phyloP scores from a whole-genome alignment of 2,888 invertebrate genomes.

The Aplocera efformata region DNA sequence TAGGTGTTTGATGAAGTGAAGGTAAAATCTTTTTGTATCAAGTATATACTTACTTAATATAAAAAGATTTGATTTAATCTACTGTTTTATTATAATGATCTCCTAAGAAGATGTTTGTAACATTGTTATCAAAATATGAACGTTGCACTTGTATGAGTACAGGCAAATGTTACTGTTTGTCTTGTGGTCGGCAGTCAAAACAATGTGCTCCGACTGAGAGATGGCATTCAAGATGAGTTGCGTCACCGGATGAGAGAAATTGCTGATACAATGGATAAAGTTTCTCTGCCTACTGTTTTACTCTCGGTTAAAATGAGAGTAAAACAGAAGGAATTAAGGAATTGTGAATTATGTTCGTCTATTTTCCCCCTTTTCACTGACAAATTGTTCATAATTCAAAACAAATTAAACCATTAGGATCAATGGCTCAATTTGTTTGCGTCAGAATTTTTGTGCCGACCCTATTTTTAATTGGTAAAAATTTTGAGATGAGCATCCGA shows the following conservation, averaged over 20 bases:
- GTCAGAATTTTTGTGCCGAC: no score
- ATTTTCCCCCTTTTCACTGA: no score
- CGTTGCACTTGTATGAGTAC: conserved; percentile 2
- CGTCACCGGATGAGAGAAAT: conserved; percentile 41
- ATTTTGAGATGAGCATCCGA: conserved; percentile 22
- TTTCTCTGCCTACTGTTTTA: conserved; percentile 6
- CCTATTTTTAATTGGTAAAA: conserved; percentile 26
- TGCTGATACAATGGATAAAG: conserved; percentile 23
- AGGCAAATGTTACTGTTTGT: conserved; percentile 16
- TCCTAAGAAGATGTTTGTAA: neutral
- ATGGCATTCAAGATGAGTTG: conserved; percentile 29
- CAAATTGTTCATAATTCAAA: no score
- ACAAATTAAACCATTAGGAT: no score
- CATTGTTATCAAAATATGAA: conserved; percentile 21
- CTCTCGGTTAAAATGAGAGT: no score
- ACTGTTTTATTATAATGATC: neutral
- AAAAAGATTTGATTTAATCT: neutral
- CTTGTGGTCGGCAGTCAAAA: conserved; percentile 19
- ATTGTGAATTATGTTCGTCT: conserved; percentile 2
- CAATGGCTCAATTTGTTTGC: conserved; percentile 1
- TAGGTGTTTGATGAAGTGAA: no score
- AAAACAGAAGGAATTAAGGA: no score
- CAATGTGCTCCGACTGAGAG: conserved; percentile 18
- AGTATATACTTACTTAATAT: no score
- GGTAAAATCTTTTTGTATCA: no score